Percentiles rank a stretch among this genome's conserved stretches.
phyloP scores from a whole-genome alignment of 2,113 vertebrate species.

The Tragelaphus scriptus region DNA sequence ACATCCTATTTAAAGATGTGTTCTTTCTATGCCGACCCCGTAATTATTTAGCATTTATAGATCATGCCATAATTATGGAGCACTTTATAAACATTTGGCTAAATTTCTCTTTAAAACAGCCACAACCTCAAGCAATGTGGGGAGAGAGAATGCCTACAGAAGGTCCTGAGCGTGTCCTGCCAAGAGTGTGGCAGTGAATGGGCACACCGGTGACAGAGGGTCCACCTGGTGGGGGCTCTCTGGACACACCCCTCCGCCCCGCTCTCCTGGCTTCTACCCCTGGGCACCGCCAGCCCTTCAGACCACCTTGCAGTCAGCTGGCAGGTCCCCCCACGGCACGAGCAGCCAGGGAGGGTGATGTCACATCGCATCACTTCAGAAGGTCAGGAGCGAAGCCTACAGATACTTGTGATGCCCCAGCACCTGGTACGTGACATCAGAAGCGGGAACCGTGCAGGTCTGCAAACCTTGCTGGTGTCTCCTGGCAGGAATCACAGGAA shows the following conservation, averaged over 20 bases:
- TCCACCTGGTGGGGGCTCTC: rapidly evolving
- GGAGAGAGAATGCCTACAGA: neutral
- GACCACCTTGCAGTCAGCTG: rapidly evolving
- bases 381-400: neutral
- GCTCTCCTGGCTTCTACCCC: neutral
- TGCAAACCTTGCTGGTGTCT: rapidly evolving
- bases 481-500: rapidly evolving
- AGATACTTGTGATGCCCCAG: rapidly evolving
- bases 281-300: neutral
- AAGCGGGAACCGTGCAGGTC: rapidly evolving
- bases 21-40: neutral
- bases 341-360: rapidly evolving
- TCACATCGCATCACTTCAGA: rapidly evolving
- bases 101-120: neutral
- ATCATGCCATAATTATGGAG: neutral
- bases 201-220: rapidly evolving
- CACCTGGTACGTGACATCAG: rapidly evolving
- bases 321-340: rapidly evolving
- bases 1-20: neutral
- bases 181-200: rapidly evolving
- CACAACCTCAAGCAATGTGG: neutral
- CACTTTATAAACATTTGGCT: neutral
- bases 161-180: rapidly evolving
- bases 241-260: neutral
- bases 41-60: neutral